A percentile compares a stretch with the other conserved stretches of the same genome.
Evolutionary conservation across 2,797 vertebrate species (phyloP).

Genomic region (Hydrocynus forskahlii): DNA sequence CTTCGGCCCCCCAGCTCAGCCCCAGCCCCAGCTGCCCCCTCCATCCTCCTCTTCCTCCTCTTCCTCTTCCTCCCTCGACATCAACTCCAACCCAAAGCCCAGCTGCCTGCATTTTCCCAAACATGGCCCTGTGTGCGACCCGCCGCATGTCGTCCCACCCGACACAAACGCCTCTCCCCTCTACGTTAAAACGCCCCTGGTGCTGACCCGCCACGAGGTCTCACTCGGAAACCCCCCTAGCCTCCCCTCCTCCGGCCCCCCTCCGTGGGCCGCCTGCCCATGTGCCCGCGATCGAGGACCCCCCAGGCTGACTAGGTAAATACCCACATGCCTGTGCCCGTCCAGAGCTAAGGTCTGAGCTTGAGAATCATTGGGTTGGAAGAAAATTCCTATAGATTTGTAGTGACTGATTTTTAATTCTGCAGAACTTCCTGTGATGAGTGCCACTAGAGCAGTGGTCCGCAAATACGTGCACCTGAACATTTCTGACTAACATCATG

Average conservation of each 20-base stretch:
- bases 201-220: conserved; percentile 83
- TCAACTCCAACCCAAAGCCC: conserved; percentile 84
- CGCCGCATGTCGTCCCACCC: conserved; percentile 70
- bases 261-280: conserved; percentile 83
- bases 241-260: conserved; percentile 78
- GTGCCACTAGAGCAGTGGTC: conserved; percentile 10
- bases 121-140: conserved; percentile 76
- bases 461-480: neutral
- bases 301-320: conserved; percentile 89
- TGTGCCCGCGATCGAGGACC: conserved; percentile 87
- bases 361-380: neutral
- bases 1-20: conserved; percentile 74
- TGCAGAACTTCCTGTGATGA: neutral
- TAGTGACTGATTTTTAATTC: neutral
- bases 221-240: conserved; percentile 81
- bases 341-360: neutral
- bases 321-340: conserved; percentile 73
- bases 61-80: conserved; percentile 82
- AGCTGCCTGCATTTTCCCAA: conserved; percentile 84
- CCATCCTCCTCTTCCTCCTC: conserved; percentile 77
- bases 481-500: neutral
- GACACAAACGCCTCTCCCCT: conserved; percentile 79
- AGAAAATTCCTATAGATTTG: neutral
- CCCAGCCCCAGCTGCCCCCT: conserved; percentile 72
- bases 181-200: conserved; percentile 83